These are phyloP conservation scores for Dasysyrphus albostriatus DNA, from an alignment of 2,888 invertebrate genomes.

Conservation along the genomic window DNA sequence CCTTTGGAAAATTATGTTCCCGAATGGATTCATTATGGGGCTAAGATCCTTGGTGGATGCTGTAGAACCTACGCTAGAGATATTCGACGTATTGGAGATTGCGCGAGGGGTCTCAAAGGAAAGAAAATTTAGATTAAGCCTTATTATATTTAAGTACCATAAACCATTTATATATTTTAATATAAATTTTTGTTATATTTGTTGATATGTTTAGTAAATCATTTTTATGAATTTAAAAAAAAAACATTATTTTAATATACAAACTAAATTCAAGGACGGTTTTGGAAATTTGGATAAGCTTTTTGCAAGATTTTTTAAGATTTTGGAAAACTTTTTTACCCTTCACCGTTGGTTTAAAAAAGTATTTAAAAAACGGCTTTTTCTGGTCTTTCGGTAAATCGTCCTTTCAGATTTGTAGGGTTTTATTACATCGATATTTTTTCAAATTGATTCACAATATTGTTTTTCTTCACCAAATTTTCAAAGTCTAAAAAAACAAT, in stretches of 20 bases:
- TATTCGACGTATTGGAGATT: conserved; percentile 88
- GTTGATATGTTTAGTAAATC: not conserved
- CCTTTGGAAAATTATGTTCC: conserved; percentile 89
- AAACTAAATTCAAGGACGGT: no score
- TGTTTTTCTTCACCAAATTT: no score
- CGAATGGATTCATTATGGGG: conserved; percentile 93
- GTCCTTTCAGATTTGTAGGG: no score
- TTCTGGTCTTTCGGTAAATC: no score
- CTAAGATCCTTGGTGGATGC: conserved; percentile 95
- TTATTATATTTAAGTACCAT: not conserved
- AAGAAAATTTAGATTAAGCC: conserved; percentile 32
- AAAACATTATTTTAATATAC: not conserved
- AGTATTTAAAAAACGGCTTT: no score
- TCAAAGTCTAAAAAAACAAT: no score
- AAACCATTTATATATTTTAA: not conserved
- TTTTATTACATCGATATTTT: no score
- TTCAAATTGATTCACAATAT: no score
- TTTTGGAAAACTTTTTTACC: no score
- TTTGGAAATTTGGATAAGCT: no score
- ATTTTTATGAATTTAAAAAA: not conserved
- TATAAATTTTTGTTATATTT: conserved; percentile 1
- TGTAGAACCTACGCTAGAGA: conserved; percentile 94
- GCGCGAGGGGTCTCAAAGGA: conserved; percentile 70
- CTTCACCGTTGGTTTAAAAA: no score
- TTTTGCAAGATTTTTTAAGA: no score